Evolutionary conservation across 2,797 vertebrate species (phyloP).

Genomic region (Propithecus deckenii): DNA sequence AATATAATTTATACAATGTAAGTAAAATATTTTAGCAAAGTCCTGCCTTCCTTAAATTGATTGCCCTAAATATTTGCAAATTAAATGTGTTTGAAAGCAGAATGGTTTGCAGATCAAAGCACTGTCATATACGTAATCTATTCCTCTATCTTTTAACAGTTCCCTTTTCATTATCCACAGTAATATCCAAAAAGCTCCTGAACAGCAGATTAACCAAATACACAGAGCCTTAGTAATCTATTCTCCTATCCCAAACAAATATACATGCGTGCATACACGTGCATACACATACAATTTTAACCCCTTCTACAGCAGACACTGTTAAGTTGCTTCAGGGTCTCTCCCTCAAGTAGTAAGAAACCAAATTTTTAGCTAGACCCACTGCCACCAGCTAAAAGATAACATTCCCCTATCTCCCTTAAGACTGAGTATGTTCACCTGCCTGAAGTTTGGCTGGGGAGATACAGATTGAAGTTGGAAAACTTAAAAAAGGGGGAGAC

Average conservation of each 20-base stretch:
- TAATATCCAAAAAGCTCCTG: background rate
- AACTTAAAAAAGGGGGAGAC: background rate
- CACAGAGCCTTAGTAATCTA: background rate
- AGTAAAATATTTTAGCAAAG: slow-evolving; percentile 58
- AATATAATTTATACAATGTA: slow-evolving; percentile 55
- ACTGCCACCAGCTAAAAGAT: background rate
- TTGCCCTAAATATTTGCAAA: slow-evolving; percentile 46
- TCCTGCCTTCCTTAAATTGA: slow-evolving; percentile 48
- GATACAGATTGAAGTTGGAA: background rate
- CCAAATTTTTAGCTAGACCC: background rate
- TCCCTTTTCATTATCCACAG: background rate
- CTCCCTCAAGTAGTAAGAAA: background rate
- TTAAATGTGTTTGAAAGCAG: slow-evolving; percentile 47
- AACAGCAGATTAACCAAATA: background rate
- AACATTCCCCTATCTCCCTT: background rate
- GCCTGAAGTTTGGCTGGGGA: background rate
- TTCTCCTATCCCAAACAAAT: background rate
- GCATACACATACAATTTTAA: background rate
- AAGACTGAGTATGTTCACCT: background rate
- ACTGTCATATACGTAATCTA: background rate
- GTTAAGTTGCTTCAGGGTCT: background rate
- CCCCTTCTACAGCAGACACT: background rate
- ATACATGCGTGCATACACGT: background rate
- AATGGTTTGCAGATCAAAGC: slow-evolving; percentile 18
- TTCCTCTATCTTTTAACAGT: background rate